Evolutionary conservation across 1,140 invertebrate genomes (phyloP).

Genomic region (Heliconius congener): DNA sequence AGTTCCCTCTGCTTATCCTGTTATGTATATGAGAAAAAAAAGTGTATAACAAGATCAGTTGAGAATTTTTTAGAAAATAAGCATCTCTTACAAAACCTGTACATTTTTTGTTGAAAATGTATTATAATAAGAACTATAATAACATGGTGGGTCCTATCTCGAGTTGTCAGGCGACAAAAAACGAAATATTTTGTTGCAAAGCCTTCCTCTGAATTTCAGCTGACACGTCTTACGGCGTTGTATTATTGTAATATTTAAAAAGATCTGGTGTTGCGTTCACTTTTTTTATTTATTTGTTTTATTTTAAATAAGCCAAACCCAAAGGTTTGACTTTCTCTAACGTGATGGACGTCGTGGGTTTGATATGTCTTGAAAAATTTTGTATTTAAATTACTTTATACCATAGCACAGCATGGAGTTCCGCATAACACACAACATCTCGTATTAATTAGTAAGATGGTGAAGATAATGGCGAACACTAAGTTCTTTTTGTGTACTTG

Average conservation of each 20-base stretch:
- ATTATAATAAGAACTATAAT: constrained; percentile 7
- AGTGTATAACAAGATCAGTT: neutral
- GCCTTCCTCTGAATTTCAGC: neutral
- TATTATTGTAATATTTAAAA: constrained; percentile 5
- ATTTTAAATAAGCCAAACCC: neutral
- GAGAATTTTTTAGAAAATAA: neutral
- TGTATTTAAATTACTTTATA: no score
- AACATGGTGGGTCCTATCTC: constrained; percentile 1
- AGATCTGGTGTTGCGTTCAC: neutral
- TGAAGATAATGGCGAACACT: no score
- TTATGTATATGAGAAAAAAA: no score
- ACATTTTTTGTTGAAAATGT: neutral
- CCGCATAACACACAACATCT: no score
- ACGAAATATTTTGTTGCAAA: neutral
- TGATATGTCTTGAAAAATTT: no score
- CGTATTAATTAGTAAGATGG: no score
- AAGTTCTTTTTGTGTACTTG: no score
- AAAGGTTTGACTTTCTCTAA: no score
- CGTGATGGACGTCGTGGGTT: no score
- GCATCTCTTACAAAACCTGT: neutral
- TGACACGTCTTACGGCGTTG: neutral
- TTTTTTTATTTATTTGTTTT: neutral
- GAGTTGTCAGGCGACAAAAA: constrained; percentile 10
- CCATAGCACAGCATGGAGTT: no score
- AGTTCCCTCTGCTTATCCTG: no score